Evolutionary conservation across 2,888 invertebrate genomes (phyloP).

Genomic region (Tuta absoluta): DNA sequence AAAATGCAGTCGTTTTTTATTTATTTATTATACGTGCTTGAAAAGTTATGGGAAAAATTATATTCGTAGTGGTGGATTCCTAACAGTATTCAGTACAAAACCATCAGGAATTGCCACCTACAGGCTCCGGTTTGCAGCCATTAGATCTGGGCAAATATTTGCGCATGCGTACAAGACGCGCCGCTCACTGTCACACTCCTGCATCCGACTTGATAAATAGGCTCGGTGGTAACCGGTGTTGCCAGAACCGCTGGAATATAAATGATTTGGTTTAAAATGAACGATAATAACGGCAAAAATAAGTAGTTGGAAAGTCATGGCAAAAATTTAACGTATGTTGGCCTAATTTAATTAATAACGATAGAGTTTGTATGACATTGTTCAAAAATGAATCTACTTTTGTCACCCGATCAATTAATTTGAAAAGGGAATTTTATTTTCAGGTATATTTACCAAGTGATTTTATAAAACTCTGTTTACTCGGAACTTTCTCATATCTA

Average conservation of each 20-base stretch:
- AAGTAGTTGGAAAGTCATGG: not conserved
- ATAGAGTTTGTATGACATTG: no score
- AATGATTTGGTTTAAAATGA: not conserved
- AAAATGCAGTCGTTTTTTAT: no score
- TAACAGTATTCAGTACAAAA: not conserved
- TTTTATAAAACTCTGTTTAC: no score
- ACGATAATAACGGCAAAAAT: not conserved
- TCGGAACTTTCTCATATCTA: no score
- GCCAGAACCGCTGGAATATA: not conserved
- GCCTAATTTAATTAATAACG: no score
- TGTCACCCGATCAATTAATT: no score
- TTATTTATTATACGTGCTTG: no score
- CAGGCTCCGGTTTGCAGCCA: conserved; percentile 26
- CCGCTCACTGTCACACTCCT: conserved; percentile 66
- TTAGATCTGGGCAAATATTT: conserved; percentile 64
- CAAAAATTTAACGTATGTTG: not conserved
- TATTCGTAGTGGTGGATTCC: no score
- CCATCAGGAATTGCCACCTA: conserved; percentile 22
- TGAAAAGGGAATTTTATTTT: no score
- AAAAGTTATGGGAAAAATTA: no score
- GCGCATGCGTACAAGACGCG: conserved; percentile 57
- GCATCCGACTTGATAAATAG: conserved; percentile 53
- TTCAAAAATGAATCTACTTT: no score
- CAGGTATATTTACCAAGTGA: no score
- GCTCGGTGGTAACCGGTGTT: conserved; percentile 30